Evolutionary conservation across 2,113 vertebrate species (phyloP).

Genomic region (Eidolon helvum): DNA sequence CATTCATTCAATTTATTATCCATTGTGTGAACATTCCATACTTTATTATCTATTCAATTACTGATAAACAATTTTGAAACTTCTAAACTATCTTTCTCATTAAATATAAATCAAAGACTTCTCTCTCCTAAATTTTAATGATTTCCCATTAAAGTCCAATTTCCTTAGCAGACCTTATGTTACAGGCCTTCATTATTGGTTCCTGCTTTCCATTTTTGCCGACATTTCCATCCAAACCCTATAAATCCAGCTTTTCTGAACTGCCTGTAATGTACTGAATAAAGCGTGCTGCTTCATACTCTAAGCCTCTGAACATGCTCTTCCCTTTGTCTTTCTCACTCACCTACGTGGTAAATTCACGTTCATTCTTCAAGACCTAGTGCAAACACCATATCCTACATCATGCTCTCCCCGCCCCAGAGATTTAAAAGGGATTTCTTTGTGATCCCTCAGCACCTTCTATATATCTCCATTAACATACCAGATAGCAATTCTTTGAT

Average conservation of each 20-base stretch:
- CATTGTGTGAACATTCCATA: not conserved
- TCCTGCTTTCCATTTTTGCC: not conserved
- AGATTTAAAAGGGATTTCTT: slow-evolving; percentile 23
- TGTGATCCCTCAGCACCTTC: slow-evolving; percentile 10
- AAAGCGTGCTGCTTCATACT: not conserved
- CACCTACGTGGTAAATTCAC: not conserved
- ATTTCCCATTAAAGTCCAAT: not conserved
- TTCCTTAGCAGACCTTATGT: not conserved
- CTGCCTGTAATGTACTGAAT: not conserved
- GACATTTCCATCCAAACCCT: not conserved
- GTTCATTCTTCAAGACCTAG: not conserved
- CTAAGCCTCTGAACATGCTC: not conserved
- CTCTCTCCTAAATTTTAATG: too few species aligned
- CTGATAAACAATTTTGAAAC: slow-evolving; percentile 23
- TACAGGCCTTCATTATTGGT: not conserved
- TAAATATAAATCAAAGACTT: not conserved
- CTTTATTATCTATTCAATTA: not conserved
- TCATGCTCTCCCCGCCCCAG: not conserved
- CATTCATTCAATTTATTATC: not conserved
- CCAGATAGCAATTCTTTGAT: slow-evolving; percentile 4
- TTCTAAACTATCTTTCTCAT: not conserved
- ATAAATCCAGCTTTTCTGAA: not conserved
- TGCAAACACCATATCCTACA: not conserved
- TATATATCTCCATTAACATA: slow-evolving; percentile 36
- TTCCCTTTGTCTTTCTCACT: not conserved